Conservation (phyloP, 2,888 invertebrate genomes). For the Agonum fuliginosum region DNA sequence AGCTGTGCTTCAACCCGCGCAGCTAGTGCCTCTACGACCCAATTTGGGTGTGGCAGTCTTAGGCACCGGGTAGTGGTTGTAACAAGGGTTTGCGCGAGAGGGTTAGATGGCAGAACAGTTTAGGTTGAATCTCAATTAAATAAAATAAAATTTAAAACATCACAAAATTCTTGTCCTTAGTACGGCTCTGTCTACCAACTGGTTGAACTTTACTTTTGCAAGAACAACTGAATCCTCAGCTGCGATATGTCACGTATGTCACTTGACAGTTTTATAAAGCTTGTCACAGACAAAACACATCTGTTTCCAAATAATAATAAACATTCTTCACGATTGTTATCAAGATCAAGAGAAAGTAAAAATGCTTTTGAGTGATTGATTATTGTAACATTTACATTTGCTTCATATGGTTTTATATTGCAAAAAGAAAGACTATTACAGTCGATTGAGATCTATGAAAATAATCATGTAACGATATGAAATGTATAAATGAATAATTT, state of each 20-base stretch:
- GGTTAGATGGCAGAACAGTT: too few species aligned
- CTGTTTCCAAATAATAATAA: slow-evolving; percentile 22
- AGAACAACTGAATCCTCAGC: neutral
- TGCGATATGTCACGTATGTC: slow-evolving; percentile 7
- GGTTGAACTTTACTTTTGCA: neutral
- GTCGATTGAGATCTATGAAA: neutral
- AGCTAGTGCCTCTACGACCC: too few species aligned
- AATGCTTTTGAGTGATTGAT: neutral
- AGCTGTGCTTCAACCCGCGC: too few species aligned
- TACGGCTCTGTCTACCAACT: neutral
- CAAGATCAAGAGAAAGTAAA: slow-evolving; percentile 17
- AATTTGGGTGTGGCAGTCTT: too few species aligned
- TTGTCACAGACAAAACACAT: slow-evolving; percentile 1
- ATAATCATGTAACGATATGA: too few species aligned
- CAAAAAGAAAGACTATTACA: neutral
- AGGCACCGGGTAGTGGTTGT: too few species aligned
- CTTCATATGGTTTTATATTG: slow-evolving; percentile 20
- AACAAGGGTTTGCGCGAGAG: too few species aligned
- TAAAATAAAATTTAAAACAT: too few species aligned
- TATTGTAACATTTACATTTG: neutral
- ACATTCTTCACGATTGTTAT: slow-evolving; percentile 1
- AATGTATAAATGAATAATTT: too few species aligned
- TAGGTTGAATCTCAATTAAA: too few species aligned
- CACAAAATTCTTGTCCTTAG: neutral
- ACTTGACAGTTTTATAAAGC: slow-evolving; percentile 11